Evolutionary conservation across 2,797 vertebrate genomes (phyloP), one percentile per base, ranked within the genome.

Genomic region (Vireo griseus): DNA sequence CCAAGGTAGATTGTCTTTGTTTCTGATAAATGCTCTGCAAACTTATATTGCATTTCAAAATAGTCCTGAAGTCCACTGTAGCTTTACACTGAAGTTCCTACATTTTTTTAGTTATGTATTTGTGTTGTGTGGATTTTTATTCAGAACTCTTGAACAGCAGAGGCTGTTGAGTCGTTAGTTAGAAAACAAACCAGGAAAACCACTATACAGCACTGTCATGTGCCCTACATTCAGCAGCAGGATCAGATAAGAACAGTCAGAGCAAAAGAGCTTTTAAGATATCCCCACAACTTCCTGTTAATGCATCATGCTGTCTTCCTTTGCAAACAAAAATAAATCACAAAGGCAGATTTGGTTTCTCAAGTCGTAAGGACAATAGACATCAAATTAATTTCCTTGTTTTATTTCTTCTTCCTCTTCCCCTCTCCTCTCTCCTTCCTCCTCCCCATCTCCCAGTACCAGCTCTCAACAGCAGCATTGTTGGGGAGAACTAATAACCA

Each of bases 231-330:
- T 95, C 95, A 97, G 93, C 95, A 77, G 57, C 96, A 96, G 68
- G 71, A 98, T 98, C 97, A 97, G 97, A 98, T 97, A 98, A 97
- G 80, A 73, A 57, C n/a, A 93, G 80, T 29, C 52, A 85, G 82
- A 2, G n/a, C 93, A 94, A 61, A 86, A 91, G 92, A 96, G 66
- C 82, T 74, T 93, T 95, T 91, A 73, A 96, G 93, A 94, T 95
- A 88, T 95, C 88, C 88, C 73, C 81, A 97, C 97, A 95, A 83
- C 97, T 98, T 98, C 97, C 98, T 97, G 97, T 92, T 86, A 90
- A 78, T 95, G 95, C 93, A 97, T 96, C 83, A 66, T 5, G 2
- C 92, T 92, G 79, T 89, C 66, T 83, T 94, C 24, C 76, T 50
- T 63, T 96, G 91, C 94, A 96, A 97, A 92, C 90, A 96, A 88